phyloP scores from a whole-genome alignment of 2,113 vertebrate genomes.

The Ranitomeya variabilis region DNA sequence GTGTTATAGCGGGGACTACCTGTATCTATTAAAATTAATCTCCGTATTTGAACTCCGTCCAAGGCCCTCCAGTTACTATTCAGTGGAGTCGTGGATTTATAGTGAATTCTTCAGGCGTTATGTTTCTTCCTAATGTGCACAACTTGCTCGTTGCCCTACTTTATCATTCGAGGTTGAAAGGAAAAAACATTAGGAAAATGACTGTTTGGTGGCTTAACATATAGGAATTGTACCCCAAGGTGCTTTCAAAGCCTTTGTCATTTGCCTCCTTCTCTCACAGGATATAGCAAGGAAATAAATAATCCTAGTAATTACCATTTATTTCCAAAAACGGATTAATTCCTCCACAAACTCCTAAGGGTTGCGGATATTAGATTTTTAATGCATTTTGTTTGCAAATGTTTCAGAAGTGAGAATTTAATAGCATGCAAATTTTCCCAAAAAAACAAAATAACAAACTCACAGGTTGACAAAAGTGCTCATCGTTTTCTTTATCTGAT shows the following conservation, averaged over 20 bases:
- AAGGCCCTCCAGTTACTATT: not conserved
- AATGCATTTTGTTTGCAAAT: constrained; percentile 50
- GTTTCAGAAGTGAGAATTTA: constrained; percentile 27
- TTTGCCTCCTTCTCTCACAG: constrained; percentile 27
- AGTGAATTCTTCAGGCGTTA: constrained; percentile 4
- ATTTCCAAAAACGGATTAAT: constrained; percentile 49
- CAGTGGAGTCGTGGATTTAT: not conserved
- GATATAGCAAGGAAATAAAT: constrained; percentile 54
- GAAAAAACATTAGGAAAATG: constrained; percentile 43
- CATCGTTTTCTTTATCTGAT: not conserved
- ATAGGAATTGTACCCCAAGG: constrained; percentile 28
- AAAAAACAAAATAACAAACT: not conserved
- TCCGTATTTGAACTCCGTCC: not conserved
- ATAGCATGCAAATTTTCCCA: constrained; percentile 9
- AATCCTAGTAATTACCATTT: constrained; percentile 50
- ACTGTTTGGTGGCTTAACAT: constrained; percentile 40
- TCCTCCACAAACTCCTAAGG: constrained; percentile 45
- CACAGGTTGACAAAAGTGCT: not conserved
- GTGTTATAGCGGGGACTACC: not conserved
- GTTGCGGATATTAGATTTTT: constrained; percentile 42
- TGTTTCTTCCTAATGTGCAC: constrained; percentile 3
- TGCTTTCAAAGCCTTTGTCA: constrained; percentile 35
- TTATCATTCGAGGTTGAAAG: constrained; percentile 21
- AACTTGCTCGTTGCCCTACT: constrained; percentile 24
- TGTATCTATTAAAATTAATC: constrained; percentile 16